Base-by-base conservation (phyloP, 2,113 vertebrate species). In the Thunnus maccoyii region DNA sequence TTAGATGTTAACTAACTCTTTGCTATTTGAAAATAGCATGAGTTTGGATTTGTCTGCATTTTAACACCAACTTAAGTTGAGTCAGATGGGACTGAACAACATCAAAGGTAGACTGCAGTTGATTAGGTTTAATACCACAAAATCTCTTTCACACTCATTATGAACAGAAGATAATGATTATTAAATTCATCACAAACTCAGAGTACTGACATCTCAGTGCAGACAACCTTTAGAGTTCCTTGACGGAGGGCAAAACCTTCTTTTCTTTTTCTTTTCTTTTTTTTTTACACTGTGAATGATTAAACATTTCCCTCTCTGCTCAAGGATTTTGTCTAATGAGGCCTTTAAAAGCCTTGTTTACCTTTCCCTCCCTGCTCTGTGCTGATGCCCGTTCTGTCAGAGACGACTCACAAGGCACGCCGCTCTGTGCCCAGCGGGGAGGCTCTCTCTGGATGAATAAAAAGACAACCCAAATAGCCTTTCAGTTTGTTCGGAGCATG, bases 341-440 rank as follows among this genome's bases (percentile, higher is more conserved):
- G 66, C 63, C 83, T 86, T 80, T 88, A 83, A 86, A 87, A 82
- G 84, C 79, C 22, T 66, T 85, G 86, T 91, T 90, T 90, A 82
- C 83, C 55, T 87, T 85, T 54, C 65, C 69, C 14, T 55, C 52
- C 52, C 54, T 6, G 72, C 77, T 58, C 54, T 72, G 62, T 71
- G 77, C 11, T 7, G 83, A 82, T 50, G 72, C 63, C 74, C 63
- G 5, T 62, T 44, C 80, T 80, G 87, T 91, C 87, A 83, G 70
- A 61, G 84, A 66, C 27, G 8, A 51, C 75, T 89, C 86, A 68
- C 75, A 63, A 58, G 75, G 70, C 61, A 55, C 6, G 55, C 66
- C 13, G 54, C 48, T 80, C 66, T 25, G 62, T 17, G 18, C 80
- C 50, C 87, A 87, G 85, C 74, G 16, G 84, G 91, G 82, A 57